Evolutionary conservation across 1,140 invertebrate genomes (phyloP).

Genomic region (Anastrepha obliqua): DNA sequence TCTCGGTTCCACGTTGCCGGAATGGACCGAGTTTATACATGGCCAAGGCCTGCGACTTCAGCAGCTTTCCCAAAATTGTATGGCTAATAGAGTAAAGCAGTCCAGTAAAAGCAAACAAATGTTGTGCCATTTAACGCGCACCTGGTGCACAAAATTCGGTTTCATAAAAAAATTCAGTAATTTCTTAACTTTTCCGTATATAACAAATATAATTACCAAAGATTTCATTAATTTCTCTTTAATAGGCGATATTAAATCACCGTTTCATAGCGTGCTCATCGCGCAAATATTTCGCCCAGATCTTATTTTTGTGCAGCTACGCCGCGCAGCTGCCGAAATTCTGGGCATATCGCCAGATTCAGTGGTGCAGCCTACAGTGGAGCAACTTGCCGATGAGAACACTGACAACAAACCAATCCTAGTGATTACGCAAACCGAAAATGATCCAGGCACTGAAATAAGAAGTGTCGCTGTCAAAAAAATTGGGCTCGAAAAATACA

Average conservation of each 20-base stretch:
- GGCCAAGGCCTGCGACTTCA: no score
- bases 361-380: slow-evolving; percentile 66
- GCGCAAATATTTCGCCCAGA: slow-evolving; percentile 90
- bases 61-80: no score
- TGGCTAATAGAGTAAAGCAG: no score
- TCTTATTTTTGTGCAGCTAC: slow-evolving; percentile 83
- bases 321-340: slow-evolving; percentile 81
- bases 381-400: slow-evolving; percentile 69
- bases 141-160: no score
- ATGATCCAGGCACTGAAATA: slow-evolving; percentile 89
- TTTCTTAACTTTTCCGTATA: no score
- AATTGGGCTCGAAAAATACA: slow-evolving; percentile 77
- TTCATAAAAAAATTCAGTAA: no score
- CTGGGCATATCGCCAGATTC: slow-evolving; percentile 77
- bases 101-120: no score
- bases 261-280: slow-evolving; percentile 90
- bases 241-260: slow-evolving; percentile 66
- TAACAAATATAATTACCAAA: not conserved
- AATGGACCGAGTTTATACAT: no score
- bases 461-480: slow-evolving; percentile 78
- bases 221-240: not conserved
- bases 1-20: no score
- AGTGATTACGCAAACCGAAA: slow-evolving; percentile 84
- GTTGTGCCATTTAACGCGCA: no score
- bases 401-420: slow-evolving; percentile 82